Evolutionary conservation across 1,140 invertebrate genomes (phyloP), one percentile per base, ranked within the genome.

Genomic region (Solenopsis invicta): DNA sequence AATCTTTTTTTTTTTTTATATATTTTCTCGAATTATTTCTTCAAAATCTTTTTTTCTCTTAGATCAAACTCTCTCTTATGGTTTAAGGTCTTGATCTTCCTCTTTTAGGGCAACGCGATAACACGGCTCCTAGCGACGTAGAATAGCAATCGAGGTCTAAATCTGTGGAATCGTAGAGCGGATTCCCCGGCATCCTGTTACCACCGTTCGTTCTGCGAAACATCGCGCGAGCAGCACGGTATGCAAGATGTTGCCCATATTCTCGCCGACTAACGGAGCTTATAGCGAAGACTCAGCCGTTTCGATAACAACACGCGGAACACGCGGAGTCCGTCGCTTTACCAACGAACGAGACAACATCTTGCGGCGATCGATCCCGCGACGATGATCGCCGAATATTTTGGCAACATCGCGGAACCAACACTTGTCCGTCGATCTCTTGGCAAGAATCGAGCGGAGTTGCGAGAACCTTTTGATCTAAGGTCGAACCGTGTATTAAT

Each of bases 51-150:
- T 56, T 29, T 50, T 5, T 34, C 12, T 48, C 61, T 29, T 29
- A n/a, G 5, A 41, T 64, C 12, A 10, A 61, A 82, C 0, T n/a
- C 29, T n/a, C 29, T 74, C 18, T 48, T 45, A 34, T 61, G 5
- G 1, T 52, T 74, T 48, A 24, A 84, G 0, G 9, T n/a, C n/a
- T 56, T 45, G 12, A 50, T 75, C 34, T 84, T 10, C n/a, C 12
- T 84, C 9, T 84, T 84, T 50, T 24, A 84, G 80, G 80, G 56
- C 69, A 75, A 84, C 18, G 50, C 66, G 66, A 81, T 45, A 81
- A 71, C 50, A 72, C 37, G 41, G 41, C 76, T 78, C 64, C 34
- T 80, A 67, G 48, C 24, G 45, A 52, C 61, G 48, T 81, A 81
- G 34, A 81, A 21, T 71, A 71, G 29, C 48, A 81, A 81, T 69